Percentiles rank a stretch among this genome's conserved stretches.
These are phyloP conservation scores for Lochmaea capreae DNA, from an alignment of 2,888 invertebrate species.

Conservation along the genomic window DNA sequence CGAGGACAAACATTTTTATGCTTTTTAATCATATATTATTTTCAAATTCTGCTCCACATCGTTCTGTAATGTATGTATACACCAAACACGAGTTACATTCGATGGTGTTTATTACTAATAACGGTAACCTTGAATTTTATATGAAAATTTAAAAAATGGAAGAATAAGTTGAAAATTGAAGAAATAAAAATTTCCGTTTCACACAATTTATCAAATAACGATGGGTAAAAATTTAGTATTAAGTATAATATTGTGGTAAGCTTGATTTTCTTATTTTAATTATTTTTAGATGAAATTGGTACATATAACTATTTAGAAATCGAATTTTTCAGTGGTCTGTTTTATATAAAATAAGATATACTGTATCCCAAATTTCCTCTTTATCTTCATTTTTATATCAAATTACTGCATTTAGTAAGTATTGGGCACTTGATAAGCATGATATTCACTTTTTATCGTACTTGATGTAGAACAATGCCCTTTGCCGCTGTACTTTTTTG, in stretches of 20 bases:
- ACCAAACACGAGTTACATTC: no score
- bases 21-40: no score
- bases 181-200: background rate
- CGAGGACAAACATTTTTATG: no score
- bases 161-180: background rate
- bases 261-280: background rate
- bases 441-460: no score
- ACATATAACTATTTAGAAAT: slow-evolving; percentile 4
- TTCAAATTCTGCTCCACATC: no score
- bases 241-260: slow-evolving; percentile 2
- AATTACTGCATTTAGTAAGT: background rate
- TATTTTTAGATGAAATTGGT: slow-evolving; percentile 3
- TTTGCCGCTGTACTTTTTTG: no score
- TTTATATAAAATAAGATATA: slow-evolving; percentile 5
- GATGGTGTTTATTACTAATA: no score
- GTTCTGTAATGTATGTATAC: no score
- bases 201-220: background rate
- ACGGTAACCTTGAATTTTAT: background rate
- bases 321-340: slow-evolving; percentile 2
- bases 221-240: slow-evolving; percentile 5
- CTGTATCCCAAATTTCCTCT: slow-evolving; percentile 2
- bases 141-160: background rate
- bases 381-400: background rate
- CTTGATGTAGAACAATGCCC: no score
- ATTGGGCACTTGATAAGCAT: no score